Percentiles rank a stretch among this genome's conserved stretches.
These are phyloP conservation scores for Microctenopoma steveboyesi DNA, from an alignment of 2,797 vertebrate genomes.

Conservation along the genomic window DNA sequence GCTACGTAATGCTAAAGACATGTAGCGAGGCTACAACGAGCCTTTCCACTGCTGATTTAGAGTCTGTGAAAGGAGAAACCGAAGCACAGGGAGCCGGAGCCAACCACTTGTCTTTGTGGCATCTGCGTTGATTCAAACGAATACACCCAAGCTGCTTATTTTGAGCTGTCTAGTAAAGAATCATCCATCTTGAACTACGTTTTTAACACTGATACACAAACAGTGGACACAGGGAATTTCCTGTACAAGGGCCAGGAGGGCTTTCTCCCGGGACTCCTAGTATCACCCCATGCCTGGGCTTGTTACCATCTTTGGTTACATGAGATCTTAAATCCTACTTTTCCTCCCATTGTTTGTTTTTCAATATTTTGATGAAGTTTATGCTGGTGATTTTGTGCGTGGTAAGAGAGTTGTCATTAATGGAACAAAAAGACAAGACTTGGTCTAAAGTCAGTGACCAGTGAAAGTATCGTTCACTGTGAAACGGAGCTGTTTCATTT, in stretches of 20 bases:
- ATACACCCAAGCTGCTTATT: no score
- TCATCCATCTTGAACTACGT: neutral
- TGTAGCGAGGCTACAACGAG: neutral
- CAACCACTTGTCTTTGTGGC: neutral
- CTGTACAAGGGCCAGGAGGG: neutral
- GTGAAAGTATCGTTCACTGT: neutral
- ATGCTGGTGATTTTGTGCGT: neutral
- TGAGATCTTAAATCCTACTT: neutral
- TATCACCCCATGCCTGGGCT: neutral
- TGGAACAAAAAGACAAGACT: neutral
- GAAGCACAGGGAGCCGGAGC: neutral
- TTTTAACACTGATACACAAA: neutral
- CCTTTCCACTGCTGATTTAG: neutral
- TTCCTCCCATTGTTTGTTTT: neutral
- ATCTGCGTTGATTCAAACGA: neutral
- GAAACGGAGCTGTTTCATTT: neutral
- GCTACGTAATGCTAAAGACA: neutral
- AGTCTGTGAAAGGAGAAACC: neutral
- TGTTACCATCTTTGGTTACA: constrained; percentile 36
- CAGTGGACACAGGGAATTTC: neutral
- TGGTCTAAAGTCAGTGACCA: neutral
- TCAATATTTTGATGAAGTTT: neutral
- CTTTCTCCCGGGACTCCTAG: neutral
- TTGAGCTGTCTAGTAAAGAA: neutral
- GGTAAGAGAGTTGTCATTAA: neutral